A percentile compares a stretch with the other conserved stretches of the same genome.
These are phyloP conservation scores for Perdix hodgsoniae DNA, from an alignment of 2,797 vertebrate genomes.

Conservation along the genomic window DNA sequence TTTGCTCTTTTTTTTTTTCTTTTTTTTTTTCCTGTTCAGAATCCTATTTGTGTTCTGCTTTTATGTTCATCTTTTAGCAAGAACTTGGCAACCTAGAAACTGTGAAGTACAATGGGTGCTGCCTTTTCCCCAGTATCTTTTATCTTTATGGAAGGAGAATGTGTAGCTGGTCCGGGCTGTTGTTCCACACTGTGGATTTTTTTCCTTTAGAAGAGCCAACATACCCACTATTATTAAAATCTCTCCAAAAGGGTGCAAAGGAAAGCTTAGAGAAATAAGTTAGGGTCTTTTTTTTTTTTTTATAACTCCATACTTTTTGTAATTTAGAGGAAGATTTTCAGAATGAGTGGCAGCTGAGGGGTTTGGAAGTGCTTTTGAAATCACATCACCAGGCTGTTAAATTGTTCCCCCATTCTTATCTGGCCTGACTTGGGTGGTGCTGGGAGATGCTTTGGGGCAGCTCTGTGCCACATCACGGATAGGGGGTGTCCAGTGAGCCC, in stretches of 20 bases:
- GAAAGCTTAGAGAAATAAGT: not conserved
- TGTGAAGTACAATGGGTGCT: not conserved
- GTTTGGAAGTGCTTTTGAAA: not conserved
- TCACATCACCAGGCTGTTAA: not conserved
- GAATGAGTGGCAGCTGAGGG: not conserved
- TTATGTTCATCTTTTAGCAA: not conserved
- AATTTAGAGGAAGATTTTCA: not conserved
- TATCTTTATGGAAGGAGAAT: not conserved
- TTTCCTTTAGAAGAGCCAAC: not conserved
- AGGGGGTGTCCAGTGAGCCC: not conserved
- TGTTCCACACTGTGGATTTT: not conserved
- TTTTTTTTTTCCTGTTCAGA: not conserved
- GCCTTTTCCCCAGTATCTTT: not conserved
- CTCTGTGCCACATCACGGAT: rapidly evolving
- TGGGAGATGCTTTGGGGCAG: not conserved
- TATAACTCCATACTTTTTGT: not conserved
- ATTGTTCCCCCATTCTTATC: not conserved
- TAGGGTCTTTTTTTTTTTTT: not conserved
- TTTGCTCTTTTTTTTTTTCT: not conserved
- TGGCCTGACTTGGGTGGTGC: not conserved
- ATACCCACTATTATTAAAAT: not conserved
- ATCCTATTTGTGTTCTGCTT: not conserved
- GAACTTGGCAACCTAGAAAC: not conserved
- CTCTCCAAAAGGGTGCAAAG: not conserved
- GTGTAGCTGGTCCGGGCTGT: not conserved